Evolutionary conservation across 2,113 vertebrate species (phyloP).

Genomic region (Sapajus apella): DNA sequence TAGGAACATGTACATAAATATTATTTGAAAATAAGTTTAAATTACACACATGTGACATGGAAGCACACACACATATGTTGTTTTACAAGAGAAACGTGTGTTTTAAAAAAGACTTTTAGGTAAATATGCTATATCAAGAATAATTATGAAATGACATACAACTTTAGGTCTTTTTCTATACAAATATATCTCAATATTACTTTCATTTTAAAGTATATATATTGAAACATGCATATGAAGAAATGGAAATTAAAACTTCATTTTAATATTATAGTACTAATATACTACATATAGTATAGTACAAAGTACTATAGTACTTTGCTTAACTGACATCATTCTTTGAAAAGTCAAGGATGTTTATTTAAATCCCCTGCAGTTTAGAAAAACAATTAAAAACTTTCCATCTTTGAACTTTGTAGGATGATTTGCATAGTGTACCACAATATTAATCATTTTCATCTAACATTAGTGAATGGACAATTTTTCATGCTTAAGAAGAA

Average conservation of each 20-base stretch:
- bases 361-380: background rate
- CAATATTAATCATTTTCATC: slow-evolving; percentile 40
- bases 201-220: background rate
- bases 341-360: background rate
- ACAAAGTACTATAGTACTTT: background rate
- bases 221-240: background rate
- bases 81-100: background rate
- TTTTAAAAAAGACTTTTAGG: background rate
- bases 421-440: slow-evolving; percentile 2
- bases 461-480: background rate
- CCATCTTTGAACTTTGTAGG: slow-evolving; percentile 21
- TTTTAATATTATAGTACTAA: background rate
- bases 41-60: background rate
- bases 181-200: rapidly evolving
- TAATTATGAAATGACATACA: background rate
- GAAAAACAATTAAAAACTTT: slow-evolving; percentile 8
- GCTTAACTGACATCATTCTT: background rate
- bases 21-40: slow-evolving; percentile 2
- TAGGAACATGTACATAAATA: background rate
- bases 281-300: background rate
- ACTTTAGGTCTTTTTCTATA: background rate
- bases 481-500: slow-evolving; percentile 63
- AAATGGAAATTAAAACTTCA: background rate
- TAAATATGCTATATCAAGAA: background rate
- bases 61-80: background rate